A percentile compares a stretch with the other conserved stretches of the same genome.
phyloP scores from a whole-genome alignment of 2,113 vertebrate genomes.

The Sakesphorus luctuosus region DNA sequence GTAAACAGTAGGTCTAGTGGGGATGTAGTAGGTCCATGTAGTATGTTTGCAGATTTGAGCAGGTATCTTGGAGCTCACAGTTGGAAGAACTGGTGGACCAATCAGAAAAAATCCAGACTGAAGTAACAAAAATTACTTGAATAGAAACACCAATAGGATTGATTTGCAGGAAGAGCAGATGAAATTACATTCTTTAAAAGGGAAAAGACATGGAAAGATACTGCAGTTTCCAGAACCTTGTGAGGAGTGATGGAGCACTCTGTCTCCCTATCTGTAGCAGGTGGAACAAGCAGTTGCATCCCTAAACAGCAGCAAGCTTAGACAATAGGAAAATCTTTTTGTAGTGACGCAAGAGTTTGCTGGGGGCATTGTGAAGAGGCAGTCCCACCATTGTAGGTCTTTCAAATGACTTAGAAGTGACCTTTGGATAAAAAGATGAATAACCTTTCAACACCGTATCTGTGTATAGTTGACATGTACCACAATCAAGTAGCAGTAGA shows the following conservation, averaged over 20 bases:
- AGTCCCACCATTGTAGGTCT: background rate
- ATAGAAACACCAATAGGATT: background rate
- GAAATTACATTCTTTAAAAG: background rate
- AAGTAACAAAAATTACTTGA: background rate
- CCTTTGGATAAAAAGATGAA: background rate
- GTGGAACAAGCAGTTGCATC: fast-evolving
- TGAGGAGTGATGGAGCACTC: background rate
- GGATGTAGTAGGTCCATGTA: no score
- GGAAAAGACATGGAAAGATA: background rate
- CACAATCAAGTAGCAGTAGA: background rate
- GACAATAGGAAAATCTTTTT: background rate
- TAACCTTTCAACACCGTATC: background rate
- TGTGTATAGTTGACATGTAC: background rate
- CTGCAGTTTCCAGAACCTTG: background rate
- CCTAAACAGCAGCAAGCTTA: background rate
- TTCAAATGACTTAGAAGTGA: background rate
- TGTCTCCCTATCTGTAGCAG: background rate
- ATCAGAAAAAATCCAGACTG: background rate
- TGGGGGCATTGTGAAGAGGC: background rate
- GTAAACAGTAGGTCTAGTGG: no score
- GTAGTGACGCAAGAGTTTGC: background rate
- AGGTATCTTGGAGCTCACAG: background rate
- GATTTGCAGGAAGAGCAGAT: background rate
- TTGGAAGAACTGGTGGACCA: background rate
- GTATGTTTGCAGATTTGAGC: background rate